Evolutionary conservation across 2,797 vertebrate genomes (phyloP), one percentile per base, ranked within the genome.

Genomic region (Notolepis coatsorum): DNA sequence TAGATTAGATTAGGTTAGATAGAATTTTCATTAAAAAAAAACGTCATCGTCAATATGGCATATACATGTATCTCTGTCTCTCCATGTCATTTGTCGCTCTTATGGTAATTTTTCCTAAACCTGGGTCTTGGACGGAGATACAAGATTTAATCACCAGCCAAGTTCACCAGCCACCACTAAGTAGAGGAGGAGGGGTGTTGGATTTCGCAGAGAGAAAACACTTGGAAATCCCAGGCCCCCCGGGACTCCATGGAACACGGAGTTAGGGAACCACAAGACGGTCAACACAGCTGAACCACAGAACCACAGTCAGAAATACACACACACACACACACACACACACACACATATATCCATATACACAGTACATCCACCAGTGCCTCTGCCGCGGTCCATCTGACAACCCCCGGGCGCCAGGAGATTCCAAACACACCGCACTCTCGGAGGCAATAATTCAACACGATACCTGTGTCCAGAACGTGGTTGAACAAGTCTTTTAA

Each of bases 201-300:
- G 6, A 65, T 87, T 86, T 86, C 57, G 12, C 81, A 71, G 67
- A 43, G 63, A 77, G 74, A 81, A 79, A 77, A 77, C 70, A 73
- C 56, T 72, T 66, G 56, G 71, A 84, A 84, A 87, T 80, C 80
- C 64, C 71, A 79, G 68, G 72, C 74, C 75, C 63, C 7, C 69
- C 49, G 62, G 68, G 69, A 65, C 68, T 70, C 79, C 82, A 77
- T 84, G 74, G 82, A 84, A 83, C 79, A 82, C 39, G 58, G 70
- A 79, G 78, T 86, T 79, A 67, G 47, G 53, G 72, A 86, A 86
- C 88, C 83, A 80, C 86, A 86, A 74, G 71, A 81, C 66, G 81
- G 77, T 86, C 84, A 83, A 81, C 80, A 86, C 74, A 61, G 68
- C 62, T 57, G 68, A 79, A 86, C 86, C 85, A 78, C 89, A 80